Percentiles rank a stretch among this genome's conserved stretches.
Evolutionary conservation across 2,888 invertebrate species (phyloP).

Genomic region (Silvanus unidentatus): DNA sequence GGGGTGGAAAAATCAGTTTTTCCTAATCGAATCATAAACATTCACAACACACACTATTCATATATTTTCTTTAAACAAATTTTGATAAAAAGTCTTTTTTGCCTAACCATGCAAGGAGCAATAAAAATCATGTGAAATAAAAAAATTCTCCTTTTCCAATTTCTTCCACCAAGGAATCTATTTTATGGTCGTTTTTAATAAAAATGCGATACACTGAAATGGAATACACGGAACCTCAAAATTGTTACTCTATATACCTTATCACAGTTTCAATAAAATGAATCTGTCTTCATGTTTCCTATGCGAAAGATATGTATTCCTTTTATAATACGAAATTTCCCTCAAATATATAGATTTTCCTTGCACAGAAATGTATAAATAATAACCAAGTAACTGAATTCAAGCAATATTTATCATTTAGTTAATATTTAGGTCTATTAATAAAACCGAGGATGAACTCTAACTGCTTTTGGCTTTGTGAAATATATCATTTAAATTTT

Average conservation of each 20-base stretch:
- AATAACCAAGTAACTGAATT: too few relatives aligned
- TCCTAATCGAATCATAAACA: too few relatives aligned
- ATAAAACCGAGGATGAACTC: too few relatives aligned
- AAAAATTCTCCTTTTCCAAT: conserved; percentile 16
- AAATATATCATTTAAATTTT: too few relatives aligned
- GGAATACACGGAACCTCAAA: conserved; percentile 13
- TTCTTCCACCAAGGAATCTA: conserved; percentile 19
- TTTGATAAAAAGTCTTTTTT: too few relatives aligned
- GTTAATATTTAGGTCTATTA: too few relatives aligned
- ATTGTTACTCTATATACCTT: conserved; percentile 18
- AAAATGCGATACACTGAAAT: conserved; percentile 22
- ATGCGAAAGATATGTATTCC: conserved; percentile 16
- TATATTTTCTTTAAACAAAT: too few relatives aligned
- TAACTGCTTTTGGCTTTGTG: too few relatives aligned
- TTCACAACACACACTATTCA: too few relatives aligned
- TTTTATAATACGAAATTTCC: conserved; percentile 13
- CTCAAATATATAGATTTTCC: not conserved
- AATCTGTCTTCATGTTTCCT: conserved; percentile 14
- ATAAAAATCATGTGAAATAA: conserved; percentile 16
- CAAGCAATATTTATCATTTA: too few relatives aligned
- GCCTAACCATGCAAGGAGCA: conserved; percentile 7
- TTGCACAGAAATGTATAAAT: too few relatives aligned
- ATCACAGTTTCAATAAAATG: conserved; percentile 26
- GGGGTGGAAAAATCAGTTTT: too few relatives aligned
- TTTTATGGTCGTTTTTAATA: conserved; percentile 26